A percentile compares a stretch with the other conserved stretches of the same genome.
phyloP scores from a whole-genome alignment of 2,888 invertebrate genomes.

The Brachypterus glaber region DNA sequence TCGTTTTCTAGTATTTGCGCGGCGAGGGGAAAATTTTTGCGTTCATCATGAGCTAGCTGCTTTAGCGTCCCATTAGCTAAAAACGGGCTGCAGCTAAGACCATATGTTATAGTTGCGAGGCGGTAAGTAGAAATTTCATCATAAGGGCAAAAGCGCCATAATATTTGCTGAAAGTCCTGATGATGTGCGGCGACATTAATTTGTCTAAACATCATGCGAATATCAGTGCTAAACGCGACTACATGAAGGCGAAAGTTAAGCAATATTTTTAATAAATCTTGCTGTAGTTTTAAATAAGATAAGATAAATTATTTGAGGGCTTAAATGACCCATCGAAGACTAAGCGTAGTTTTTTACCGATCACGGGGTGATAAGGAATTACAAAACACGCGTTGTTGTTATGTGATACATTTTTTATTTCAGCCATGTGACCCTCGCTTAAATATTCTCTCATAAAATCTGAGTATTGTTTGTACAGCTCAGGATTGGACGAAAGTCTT shows the following conservation, averaged over 20 bases:
- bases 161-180: background rate
- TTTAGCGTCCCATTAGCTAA: background rate
- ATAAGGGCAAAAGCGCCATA: background rate
- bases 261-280: too few relatives aligned
- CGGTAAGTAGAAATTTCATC: background rate
- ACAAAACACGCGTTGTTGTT: too few relatives aligned
- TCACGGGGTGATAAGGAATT: too few relatives aligned
- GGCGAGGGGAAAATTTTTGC: background rate
- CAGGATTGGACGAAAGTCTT: too few relatives aligned
- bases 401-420: too few relatives aligned
- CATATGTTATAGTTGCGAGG: background rate
- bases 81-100: background rate
- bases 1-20: background rate
- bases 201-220: background rate
- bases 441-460: too few relatives aligned
- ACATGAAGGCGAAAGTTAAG: background rate
- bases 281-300: too few relatives aligned
- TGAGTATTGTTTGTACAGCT: too few relatives aligned
- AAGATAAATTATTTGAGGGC: background rate
- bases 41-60: background rate
- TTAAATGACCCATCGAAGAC: too few relatives aligned
- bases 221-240: background rate
- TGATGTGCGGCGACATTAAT: background rate
- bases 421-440: too few relatives aligned
- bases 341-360: too few relatives aligned